These are phyloP conservation scores for Tursiops truncatus DNA, from an alignment of 2,113 vertebrate species.

Conservation along the genomic window DNA sequence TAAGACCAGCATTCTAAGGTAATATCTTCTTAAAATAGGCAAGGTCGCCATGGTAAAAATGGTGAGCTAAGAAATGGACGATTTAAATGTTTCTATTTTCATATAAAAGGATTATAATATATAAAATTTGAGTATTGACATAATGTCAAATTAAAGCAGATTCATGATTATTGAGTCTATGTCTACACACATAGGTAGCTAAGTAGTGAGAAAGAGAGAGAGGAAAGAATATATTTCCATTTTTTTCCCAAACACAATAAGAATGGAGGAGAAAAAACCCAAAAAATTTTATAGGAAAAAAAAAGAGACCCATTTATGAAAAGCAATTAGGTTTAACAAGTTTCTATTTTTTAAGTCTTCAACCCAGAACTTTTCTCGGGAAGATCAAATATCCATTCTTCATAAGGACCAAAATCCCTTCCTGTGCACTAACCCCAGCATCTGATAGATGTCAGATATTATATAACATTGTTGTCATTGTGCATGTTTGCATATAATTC, in stretches of 20 bases:
- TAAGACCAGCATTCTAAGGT: background rate
- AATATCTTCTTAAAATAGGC: background rate
- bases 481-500: slow-evolving; percentile 79
- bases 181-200: background rate
- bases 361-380: slow-evolving; percentile 11
- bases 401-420: slow-evolving; percentile 52
- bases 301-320: slow-evolving; percentile 43
- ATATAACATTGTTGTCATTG: slow-evolving; percentile 72
- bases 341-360: slow-evolving; percentile 25
- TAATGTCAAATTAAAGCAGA: background rate
- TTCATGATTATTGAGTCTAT: background rate
- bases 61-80: background rate
- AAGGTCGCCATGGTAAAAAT: background rate
- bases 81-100: background rate
- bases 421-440: slow-evolving; percentile 4
- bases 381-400: slow-evolving; percentile 44
- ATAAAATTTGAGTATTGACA: background rate
- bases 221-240: background rate
- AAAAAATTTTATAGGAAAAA: background rate
- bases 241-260: background rate
- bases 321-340: background rate
- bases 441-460: slow-evolving; percentile 69
- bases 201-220: background rate
- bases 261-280: background rate
- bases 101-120: background rate